Percentiles rank a stretch among this genome's conserved stretches.
These are phyloP conservation scores for Parauchenoglanis ngamensis DNA, from an alignment of 2,797 vertebrate species.

Conservation along the genomic window DNA sequence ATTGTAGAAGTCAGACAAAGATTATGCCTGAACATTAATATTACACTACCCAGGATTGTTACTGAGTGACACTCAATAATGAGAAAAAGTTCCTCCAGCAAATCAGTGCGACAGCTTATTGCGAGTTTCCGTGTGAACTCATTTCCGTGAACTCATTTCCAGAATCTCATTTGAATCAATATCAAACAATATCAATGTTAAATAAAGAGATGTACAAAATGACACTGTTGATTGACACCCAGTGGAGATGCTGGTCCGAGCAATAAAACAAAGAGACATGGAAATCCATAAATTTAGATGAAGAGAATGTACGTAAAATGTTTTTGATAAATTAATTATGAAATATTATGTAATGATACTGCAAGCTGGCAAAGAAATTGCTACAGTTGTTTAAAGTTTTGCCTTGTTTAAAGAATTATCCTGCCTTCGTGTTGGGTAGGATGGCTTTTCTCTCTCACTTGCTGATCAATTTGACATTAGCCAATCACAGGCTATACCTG, in stretches of 20 bases:
- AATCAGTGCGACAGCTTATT: not conserved
- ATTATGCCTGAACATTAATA: not conserved
- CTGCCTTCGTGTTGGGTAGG: not conserved
- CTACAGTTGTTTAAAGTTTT: not conserved
- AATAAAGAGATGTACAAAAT: slow-evolving; percentile 1
- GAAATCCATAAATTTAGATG: not conserved
- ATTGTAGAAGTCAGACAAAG: not conserved
- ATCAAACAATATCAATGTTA: slow-evolving; percentile 10
- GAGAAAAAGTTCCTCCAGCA: slow-evolving; percentile 15
- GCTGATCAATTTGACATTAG: not conserved
- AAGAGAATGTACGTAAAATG: not conserved
- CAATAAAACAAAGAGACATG: not conserved
- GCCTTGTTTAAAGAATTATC: not conserved
- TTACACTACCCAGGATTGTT: slow-evolving; percentile 33
- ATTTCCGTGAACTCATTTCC: not conserved
- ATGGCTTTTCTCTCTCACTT: not conserved
- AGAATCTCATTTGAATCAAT: slow-evolving; percentile 9
- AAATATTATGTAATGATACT: not conserved
- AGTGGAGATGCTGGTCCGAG: not conserved
- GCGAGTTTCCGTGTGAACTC: not conserved
- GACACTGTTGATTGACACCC: not conserved
- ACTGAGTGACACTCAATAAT: slow-evolving; percentile 24
- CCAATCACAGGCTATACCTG: not conserved
- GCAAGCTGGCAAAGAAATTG: not conserved
- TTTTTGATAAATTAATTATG: not conserved